Percentiles rank a stretch among this genome's conserved stretches.
Conservation (phyloP, 2,113 vertebrate genomes). For the Calidris pygmaea region DNA sequence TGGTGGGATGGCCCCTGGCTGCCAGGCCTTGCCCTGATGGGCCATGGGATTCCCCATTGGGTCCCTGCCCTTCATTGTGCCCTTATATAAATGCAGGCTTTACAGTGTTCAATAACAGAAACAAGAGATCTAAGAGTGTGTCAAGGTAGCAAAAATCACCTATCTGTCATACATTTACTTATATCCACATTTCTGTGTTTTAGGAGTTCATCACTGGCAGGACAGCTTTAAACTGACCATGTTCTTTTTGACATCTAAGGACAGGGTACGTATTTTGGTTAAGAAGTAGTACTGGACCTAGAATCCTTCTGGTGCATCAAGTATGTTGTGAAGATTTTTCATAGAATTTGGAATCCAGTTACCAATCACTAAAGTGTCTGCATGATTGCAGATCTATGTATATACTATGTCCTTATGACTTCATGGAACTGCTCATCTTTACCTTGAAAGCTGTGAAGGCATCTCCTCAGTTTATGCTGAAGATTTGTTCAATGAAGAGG, state of each 20-base stretch:
- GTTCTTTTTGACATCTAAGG: not conserved
- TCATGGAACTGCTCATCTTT: not conserved
- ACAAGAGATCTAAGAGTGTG: not conserved
- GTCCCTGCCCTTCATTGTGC: not conserved
- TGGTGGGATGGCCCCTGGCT: fast-evolving
- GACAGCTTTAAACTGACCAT: not conserved
- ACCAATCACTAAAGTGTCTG: not conserved
- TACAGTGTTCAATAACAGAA: not conserved
- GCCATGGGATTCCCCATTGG: not conserved
- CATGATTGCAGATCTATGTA: not conserved
- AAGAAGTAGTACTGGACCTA: not conserved
- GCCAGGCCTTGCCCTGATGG: too few species aligned
- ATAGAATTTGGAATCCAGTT: not conserved
- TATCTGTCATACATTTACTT: not conserved
- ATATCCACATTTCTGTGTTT: not conserved
- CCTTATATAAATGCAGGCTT: not conserved
- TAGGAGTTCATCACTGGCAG: not conserved
- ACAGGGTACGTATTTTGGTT: not conserved
- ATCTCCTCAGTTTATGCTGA: not conserved
- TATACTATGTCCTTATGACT: not conserved
- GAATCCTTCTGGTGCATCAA: not conserved
- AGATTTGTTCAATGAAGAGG: not conserved
- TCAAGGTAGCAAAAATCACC: not conserved
- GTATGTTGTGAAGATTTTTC: not conserved
- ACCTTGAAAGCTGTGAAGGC: not conserved